phyloP scores from a whole-genome alignment of 2,113 vertebrate genomes.

The Cercocebus atys region DNA sequence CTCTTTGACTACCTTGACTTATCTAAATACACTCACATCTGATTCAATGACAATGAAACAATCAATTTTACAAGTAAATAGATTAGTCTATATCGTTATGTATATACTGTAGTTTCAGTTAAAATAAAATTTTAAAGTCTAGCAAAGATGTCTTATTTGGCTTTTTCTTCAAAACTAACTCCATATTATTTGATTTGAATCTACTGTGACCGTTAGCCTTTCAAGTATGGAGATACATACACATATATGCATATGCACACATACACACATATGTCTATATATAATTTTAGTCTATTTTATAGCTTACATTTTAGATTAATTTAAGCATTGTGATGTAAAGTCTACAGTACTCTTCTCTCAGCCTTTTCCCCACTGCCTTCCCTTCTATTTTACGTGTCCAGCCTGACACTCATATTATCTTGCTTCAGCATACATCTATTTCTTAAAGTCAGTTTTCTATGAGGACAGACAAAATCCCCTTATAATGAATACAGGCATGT shows the following conservation, averaged over 20 bases:
- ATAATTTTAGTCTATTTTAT: not conserved
- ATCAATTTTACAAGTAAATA: not conserved
- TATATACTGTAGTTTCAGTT: not conserved
- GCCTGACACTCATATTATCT: not conserved
- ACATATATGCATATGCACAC: not conserved
- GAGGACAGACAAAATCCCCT: not conserved
- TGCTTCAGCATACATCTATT: not conserved
- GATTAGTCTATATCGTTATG: not conserved
- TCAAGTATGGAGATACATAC: not conserved
- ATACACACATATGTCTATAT: not conserved
- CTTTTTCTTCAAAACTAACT: not conserved
- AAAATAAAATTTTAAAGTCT: not conserved
- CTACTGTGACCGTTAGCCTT: not conserved
- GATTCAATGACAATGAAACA: not conserved
- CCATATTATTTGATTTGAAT: not conserved
- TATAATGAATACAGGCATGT: not conserved
- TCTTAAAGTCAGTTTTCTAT: not conserved
- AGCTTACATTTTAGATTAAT: not conserved
- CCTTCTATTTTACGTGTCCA: not conserved
- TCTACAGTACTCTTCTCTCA: not conserved
- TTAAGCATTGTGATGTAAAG: not conserved
- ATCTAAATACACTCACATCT: not conserved
- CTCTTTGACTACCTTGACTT: not conserved
- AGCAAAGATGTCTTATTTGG: not conserved
- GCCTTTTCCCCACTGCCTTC: not conserved